Base-by-base conservation (phyloP, 2,888 invertebrate species). In the Morpho helenor region DNA sequence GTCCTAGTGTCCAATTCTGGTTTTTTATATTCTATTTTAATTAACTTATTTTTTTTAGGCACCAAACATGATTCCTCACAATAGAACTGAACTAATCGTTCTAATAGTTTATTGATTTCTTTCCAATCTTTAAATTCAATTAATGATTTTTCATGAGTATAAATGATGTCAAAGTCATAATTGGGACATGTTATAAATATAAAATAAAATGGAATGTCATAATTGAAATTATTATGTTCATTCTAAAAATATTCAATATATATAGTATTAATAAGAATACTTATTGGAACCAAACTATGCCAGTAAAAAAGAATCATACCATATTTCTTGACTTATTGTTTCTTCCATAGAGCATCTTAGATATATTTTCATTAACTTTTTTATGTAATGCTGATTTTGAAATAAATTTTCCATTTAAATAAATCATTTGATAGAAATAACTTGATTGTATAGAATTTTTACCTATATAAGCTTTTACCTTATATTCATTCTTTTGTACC, bases 401-500 rank as follows among this genome's bases (percentile, higher is more conserved):
- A 3, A 95, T 75, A 47, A 89, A 86, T 65, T 92, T 85, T 66
- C 92, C 92, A 80, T 95, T 95, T 6, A 95, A 84, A 77, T 92
- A 95, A 50, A 95, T 80, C 80, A 92, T 93, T 69, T 94, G 94
- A 23, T 91, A 75, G 1, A 7, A 7, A 50, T 65, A 68, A 44
- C 68, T 70, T 42, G 61, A 9, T 7, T 71, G 69, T 4, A 56
- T 65, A 42, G 68, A 65, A 56, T 61, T 67, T 65, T 87, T 92
- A 47, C 92, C 90, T 57, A 95, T 84, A 65, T 91, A 91, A 0
- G 93, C 94, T 63, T 82, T 84, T 8, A 94, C 81, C 68, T 82
- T 86, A 66, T 93, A 92, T 53, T 77, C 64, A 62, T 79, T 77
- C 55, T 88, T 89, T 70, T 88, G 82, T 9, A 88, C 78, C 66